phyloP scores from a whole-genome alignment of 2,888 invertebrate species.

The Dimorphilus gyrociliatus region DNA sequence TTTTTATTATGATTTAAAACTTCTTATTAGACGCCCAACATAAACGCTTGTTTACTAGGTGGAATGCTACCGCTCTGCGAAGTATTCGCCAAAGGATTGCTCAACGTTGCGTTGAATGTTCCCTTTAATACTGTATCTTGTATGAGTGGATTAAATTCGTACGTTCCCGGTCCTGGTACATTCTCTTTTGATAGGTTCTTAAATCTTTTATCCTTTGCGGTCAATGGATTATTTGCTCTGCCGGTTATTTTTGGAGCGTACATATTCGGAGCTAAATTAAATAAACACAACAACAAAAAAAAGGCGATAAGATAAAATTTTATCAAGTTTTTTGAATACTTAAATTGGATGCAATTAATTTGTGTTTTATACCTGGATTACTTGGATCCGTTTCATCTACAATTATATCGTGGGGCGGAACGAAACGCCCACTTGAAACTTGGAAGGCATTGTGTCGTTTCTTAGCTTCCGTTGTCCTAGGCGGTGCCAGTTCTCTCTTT shows the following conservation, averaged over 20 bases:
- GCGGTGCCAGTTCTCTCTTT: slow-evolving; percentile 14
- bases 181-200: slow-evolving; percentile 14
- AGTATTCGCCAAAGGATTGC: slow-evolving; percentile 23
- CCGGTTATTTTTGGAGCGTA: slow-evolving; percentile 8
- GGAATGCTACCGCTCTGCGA: slow-evolving; percentile 4
- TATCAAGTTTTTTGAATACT: background rate
- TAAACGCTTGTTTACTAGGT: too few relatives aligned
- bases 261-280: slow-evolving; percentile 12
- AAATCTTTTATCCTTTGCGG: slow-evolving; percentile 24
- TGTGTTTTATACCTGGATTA: slow-evolving; percentile 20
- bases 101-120: slow-evolving; percentile 35
- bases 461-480: slow-evolving; percentile 22
- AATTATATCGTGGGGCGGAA: slow-evolving; percentile 22
- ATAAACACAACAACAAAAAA: background rate
- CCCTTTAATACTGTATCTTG: slow-evolving; percentile 35
- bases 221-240: slow-evolving; percentile 19
- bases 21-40: too few relatives aligned
- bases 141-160: slow-evolving; percentile 32
- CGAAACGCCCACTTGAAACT: slow-evolving; percentile 29
- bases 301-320: background rate
- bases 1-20: too few relatives aligned
- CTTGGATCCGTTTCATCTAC: slow-evolving; percentile 17
- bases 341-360: background rate
- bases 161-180: slow-evolving; percentile 31
- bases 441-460: slow-evolving; percentile 29